phyloP scores from a whole-genome alignment of 2,113 vertebrate species.

The Ovis aries region ARS-UI_Ramb_v3.0 NC_056068.1:67046001-67046500 shows the following conservation, averaged over 20 bases:
- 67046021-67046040: not conserved
- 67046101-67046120: not conserved
- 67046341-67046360: not conserved
- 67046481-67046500: not conserved
- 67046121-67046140: not conserved
- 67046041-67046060: not conserved
- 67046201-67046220: not conserved
- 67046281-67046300: not conserved
- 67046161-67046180: not conserved
- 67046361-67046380: not conserved
- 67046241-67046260: not conserved
- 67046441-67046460: not conserved
- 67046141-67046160: not conserved
- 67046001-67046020: not conserved
- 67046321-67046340: not conserved
- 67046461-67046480: not conserved
- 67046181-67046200: not conserved
- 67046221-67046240: not conserved
- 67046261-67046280: not conserved
- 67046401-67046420: not conserved
- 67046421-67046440: not conserved
- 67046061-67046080: not conserved
- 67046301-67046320: not conserved
- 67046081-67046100: not conserved
- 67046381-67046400: not conserved